Percentiles rank a stretch among this genome's conserved stretches.
phyloP scores from a whole-genome alignment of 2,797 vertebrate species.

The Hylomyscus alleni region DNA sequence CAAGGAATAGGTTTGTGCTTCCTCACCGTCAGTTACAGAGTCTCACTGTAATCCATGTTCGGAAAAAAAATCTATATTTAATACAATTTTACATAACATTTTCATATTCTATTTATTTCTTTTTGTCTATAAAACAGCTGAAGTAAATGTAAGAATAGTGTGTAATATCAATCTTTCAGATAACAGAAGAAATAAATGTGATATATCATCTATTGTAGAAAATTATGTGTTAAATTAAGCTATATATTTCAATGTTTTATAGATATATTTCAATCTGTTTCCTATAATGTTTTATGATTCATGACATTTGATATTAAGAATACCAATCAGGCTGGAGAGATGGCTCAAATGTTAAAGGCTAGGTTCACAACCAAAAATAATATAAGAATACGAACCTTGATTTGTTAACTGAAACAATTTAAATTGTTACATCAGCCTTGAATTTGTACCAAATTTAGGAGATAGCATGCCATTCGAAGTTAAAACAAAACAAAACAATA shows the following conservation, averaged over 20 bases:
- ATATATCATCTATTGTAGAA: neutral
- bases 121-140: neutral
- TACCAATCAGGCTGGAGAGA: neutral
- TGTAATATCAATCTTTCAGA: neutral
- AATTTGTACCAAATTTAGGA: neutral
- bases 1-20: neutral
- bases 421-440: neutral
- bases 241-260: neutral
- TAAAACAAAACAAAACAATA: neutral
- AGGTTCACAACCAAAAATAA: no score
- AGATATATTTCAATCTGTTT: neutral
- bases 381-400: neutral
- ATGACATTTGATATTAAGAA: neutral
- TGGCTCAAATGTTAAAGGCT: no score
- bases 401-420: conserved; percentile 2
- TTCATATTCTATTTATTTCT: neutral
- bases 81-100: neutral
- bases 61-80: neutral
- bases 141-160: neutral
- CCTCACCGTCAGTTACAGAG: neutral
- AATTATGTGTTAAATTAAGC: conserved; percentile 3
- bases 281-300: neutral
- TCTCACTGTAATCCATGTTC: neutral
- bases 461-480: neutral
- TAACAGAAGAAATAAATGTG: neutral